Conservation (phyloP, 2,113 vertebrate genomes). For the Phalacrocorax pelagicus region DNA sequence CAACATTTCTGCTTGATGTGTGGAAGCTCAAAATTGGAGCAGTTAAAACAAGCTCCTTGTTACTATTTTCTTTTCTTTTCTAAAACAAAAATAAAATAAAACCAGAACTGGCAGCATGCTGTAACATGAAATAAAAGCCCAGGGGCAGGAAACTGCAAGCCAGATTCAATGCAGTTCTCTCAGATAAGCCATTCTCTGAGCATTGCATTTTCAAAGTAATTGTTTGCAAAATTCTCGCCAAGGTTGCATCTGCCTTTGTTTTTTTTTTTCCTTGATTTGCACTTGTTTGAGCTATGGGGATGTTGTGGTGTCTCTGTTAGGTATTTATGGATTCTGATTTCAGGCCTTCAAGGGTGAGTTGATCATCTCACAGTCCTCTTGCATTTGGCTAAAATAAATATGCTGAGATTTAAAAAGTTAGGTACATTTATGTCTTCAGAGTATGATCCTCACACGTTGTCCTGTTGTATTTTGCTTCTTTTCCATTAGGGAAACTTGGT, state of each 20-base stretch:
- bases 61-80: not conserved
- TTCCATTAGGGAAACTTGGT: not conserved
- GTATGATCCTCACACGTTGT: not conserved
- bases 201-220: not conserved
- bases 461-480: not conserved
- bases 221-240: not conserved
- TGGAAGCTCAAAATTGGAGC: not conserved
- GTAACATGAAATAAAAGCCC: not conserved
- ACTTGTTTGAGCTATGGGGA: not conserved
- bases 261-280: not conserved
- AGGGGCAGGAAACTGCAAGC: not conserved
- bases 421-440: not conserved
- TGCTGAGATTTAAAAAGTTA: not conserved
- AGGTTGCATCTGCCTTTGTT: not conserved
- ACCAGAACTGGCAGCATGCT: not conserved
- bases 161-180: not conserved
- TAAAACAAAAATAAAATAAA: not conserved
- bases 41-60: not conserved
- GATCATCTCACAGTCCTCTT: not conserved
- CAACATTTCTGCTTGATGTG: not conserved
- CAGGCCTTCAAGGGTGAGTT: not conserved
- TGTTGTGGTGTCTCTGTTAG: not conserved
- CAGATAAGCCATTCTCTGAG: not conserved
- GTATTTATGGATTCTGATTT: not conserved
- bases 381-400: not conserved